A percentile compares a stretch with the other conserved stretches of the same genome.
These are phyloP conservation scores for Ceratitis capitata DNA, from an alignment of 1,140 invertebrate genomes.

Conservation along the genomic window DNA sequence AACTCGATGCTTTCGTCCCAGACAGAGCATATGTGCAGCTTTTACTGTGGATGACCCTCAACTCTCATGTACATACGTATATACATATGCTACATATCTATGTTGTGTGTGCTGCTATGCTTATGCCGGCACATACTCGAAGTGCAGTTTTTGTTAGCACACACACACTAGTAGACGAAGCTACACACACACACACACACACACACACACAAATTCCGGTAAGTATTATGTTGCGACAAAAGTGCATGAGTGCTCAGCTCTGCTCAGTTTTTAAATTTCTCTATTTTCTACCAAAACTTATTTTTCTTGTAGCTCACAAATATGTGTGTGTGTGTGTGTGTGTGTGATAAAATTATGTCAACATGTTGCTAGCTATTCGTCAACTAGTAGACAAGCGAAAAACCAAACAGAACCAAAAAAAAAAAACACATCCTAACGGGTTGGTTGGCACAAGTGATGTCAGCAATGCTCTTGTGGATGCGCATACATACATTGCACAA, in stretches of 20 bases:
- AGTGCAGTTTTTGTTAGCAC: too few species aligned
- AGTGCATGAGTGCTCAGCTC: neutral
- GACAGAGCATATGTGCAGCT: neutral
- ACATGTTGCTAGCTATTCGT: conserved; percentile 32
- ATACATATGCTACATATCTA: neutral
- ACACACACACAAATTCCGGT: neutral
- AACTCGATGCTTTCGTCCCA: neutral
- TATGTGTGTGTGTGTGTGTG: neutral
- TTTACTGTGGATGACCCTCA: neutral
- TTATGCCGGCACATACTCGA: too few species aligned
- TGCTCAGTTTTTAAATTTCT: neutral
- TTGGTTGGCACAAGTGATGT: neutral
- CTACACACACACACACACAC: too few species aligned
- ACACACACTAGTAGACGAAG: too few species aligned
- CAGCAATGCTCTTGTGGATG: too few species aligned
- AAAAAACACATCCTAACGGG: neutral
- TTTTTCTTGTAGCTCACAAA: neutral
- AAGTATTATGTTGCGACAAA: neutral
- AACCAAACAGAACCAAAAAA: neutral
- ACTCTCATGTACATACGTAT: neutral
- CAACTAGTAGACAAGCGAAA: neutral
- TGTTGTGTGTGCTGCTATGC: too few species aligned
- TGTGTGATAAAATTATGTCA: conserved; percentile 12
- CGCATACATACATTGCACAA: neutral
- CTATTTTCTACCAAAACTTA: neutral